phyloP scores from a whole-genome alignment of 2,888 invertebrate genomes.

The Nemotelus pantherinus region DNA sequence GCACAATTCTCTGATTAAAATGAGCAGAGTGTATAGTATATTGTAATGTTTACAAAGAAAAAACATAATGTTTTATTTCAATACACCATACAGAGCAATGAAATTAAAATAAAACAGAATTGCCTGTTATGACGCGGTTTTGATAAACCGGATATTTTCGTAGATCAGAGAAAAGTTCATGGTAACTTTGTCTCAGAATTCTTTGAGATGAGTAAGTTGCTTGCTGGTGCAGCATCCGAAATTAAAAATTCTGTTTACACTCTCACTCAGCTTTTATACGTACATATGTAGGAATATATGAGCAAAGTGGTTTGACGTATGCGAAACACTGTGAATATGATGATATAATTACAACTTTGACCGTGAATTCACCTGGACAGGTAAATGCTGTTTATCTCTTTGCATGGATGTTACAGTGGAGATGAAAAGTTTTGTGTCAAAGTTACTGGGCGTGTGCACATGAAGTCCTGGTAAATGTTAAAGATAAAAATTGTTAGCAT shows the following conservation, averaged over 20 bases:
- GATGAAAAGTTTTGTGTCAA: background rate
- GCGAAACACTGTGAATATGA: no score
- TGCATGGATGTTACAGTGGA: background rate
- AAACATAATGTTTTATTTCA: no score
- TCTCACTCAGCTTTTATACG: conserved; percentile 20
- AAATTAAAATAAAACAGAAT: no score
- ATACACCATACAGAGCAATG: no score
- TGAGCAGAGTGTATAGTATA: no score
- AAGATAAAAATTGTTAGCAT: no score
- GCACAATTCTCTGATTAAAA: no score
- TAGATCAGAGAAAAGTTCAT: background rate
- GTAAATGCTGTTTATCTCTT: conserved; percentile 6
- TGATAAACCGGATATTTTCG: conserved; percentile 36
- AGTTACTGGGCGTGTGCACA: background rate
- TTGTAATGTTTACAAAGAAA: no score
- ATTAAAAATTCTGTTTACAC: conserved; percentile 23
- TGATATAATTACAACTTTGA: background rate
- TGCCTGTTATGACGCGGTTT: conserved; percentile 4
- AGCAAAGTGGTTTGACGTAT: background rate
- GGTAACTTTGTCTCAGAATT: background rate
- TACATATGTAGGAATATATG: background rate
- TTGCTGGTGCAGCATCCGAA: background rate
- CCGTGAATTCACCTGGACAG: conserved; percentile 42
- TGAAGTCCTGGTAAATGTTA: background rate
- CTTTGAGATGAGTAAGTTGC: no score